These are phyloP conservation scores for Centrocercus urophasianus DNA, from an alignment of 2,113 vertebrate genomes.

Conservation along the genomic window DNA sequence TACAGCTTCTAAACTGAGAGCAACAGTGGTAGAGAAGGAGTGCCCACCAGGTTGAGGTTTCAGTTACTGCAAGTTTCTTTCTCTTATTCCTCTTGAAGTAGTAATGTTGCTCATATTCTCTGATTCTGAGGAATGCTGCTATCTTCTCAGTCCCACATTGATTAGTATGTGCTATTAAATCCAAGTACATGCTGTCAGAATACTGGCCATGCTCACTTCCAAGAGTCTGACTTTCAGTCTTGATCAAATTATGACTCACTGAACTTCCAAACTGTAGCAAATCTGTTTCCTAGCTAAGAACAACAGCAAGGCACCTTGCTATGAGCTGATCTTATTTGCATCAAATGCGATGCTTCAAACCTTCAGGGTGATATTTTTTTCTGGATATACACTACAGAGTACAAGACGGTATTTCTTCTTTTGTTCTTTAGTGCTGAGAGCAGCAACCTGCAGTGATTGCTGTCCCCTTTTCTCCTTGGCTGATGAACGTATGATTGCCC, in stretches of 20 bases:
- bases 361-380: not conserved
- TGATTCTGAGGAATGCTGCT: not conserved
- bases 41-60: not conserved
- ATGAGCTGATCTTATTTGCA: not conserved
- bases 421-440: not conserved
- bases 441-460: not conserved
- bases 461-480: not conserved
- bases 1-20: not conserved
- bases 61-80: not conserved
- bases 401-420: not conserved
- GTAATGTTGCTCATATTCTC: not conserved
- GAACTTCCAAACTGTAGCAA: slow-evolving; percentile 12
- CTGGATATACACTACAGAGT: not conserved
- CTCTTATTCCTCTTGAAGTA: slow-evolving; percentile 11
- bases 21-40: not conserved
- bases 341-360: not conserved
- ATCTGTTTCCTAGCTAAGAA: not conserved
- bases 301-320: not conserved
- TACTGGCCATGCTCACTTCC: slow-evolving; percentile 12
- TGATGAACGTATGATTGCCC: not conserved
- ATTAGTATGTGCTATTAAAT: not conserved
- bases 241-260: slow-evolving; percentile 23
- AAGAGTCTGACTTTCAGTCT: slow-evolving; percentile 25
- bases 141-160: not conserved
- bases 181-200: not conserved